Percentiles rank a stretch among this genome's conserved stretches.
These are phyloP conservation scores for Nannospalax galili DNA, from an alignment of 2,113 vertebrate genomes.

Conservation along the genomic window DNA sequence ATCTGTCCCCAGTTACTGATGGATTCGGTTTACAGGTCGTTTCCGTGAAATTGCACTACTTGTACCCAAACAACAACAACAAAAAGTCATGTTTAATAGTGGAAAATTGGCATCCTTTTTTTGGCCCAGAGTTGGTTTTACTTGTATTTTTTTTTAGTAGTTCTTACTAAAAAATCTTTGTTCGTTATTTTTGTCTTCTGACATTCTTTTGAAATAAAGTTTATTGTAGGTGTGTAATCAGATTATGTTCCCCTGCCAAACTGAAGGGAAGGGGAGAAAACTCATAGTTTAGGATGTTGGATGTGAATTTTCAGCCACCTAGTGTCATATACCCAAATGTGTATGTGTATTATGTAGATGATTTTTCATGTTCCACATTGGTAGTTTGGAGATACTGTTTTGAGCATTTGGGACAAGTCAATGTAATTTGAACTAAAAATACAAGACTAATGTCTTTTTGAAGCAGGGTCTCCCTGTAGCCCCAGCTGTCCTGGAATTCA, in stretches of 20 bases:
- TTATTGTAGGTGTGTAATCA: constrained; percentile 37
- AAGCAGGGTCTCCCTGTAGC: too few species aligned
- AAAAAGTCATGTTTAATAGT: neutral
- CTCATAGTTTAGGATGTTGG: neutral
- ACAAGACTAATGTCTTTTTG: neutral
- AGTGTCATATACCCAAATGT: neutral
- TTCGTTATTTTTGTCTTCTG: neutral
- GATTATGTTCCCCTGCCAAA: neutral
- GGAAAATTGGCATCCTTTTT: neutral
- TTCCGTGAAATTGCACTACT: constrained; percentile 24
- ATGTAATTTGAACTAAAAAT: constrained; percentile 26
- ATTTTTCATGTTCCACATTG: neutral
- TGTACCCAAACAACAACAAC: neutral
- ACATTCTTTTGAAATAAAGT: constrained; percentile 22
- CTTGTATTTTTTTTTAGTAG: constrained; percentile 4
- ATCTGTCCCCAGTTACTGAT: neutral
- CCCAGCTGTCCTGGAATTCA: too few species aligned
- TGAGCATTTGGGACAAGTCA: constrained; percentile 14
- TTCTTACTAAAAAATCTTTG: neutral
- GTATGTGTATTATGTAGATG: neutral
- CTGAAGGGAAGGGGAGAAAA: neutral
- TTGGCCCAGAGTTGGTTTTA: neutral
- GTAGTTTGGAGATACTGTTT: neutral
- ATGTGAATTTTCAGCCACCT: neutral
- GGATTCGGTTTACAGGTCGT: neutral